Evolutionary conservation across 2,113 vertebrate genomes (phyloP), one percentile per base, ranked within the genome.

Genomic region (Chloebia gouldiae): DNA sequence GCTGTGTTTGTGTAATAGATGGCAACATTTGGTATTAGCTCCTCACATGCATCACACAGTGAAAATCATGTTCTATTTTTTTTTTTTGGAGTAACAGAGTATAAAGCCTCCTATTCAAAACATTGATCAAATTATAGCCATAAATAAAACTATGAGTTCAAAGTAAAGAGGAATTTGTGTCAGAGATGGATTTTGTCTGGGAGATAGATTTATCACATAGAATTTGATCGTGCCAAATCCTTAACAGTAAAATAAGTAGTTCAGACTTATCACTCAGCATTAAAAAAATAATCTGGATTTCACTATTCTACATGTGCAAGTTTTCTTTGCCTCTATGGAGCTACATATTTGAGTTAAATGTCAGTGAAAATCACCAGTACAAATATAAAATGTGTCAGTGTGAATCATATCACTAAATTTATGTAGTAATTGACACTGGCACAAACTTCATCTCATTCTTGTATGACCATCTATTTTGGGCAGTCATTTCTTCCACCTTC

Each of bases 251-350:
- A 93, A 93, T 85, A 93, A 95, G 91, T 85, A 91, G 83, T 95
- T 95, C 80, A 87, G 86, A 81, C 57, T 91, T 91, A 92, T 73
- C 65, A 91, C 53, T 53, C 6, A 1, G 60, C 68, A 94, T 96
- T 94, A 95, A 93, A 95, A 95, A 93, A 91, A 89, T 87, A 97
- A 94, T 94, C 92, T 88, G 91, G 82, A 94, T 96, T 93, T 92
- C 69, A 73, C 88, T 86, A 54, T 86, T 93, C 76, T 94, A 90
- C 56, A 60, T 2, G 11, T n/a, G n/a, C 42, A 93, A 92, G 64
- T 61, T 95, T 95, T 88, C 73, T 92, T 94, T 90, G 49, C 72
- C 40, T 81, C 40, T 84, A 1, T 64, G 28, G 56, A 95, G 30
- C 81, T 84, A 87, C 70, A 59, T 23, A 45, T 93, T 87, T 91